Evolutionary conservation across 2,888 invertebrate species (phyloP), one percentile per base, ranked within the genome.

Genomic region (Tipula confusa): DNA sequence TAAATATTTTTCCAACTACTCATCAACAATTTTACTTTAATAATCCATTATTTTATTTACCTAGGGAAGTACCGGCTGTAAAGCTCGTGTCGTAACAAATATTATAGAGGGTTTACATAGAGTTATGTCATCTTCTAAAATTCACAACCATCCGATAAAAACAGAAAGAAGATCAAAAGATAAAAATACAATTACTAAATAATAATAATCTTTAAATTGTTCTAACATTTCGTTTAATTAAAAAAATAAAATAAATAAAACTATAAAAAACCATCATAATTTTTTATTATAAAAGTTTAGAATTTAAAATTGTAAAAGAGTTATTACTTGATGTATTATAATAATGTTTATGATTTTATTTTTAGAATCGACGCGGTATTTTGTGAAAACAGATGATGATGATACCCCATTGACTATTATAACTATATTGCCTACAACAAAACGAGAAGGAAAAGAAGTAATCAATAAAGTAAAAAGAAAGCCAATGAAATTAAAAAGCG

Each of bases 61-160:
- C 15, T 84, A 89, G 89, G 89, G 89, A 29, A 89, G 89, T 86
- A 87, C 88, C 6, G 89, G 89, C 84, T 90, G 89, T 85, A 88
- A 88, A 84, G 89, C 89, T 1, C 87, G 89, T 3, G 88, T 89
- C 24, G 89, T 89, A 4, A 89, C 89, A 31, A 88, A 89, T 84
- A 87, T 89, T 29, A 87, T 88, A 3, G 87, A 89, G 38, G 89
- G 89, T 31, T 87, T 87, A n/a, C 88, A 89, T 81, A 88, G 88
- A 85, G 88, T 89, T 84, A 88, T 89, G n/a, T 86, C 88, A 18
- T 88, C 88, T 83, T 88, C 89, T 18, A 88, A 87, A 82, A 86
- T 87, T 48, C 89, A 89, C 82, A 89, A 88, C 86, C 89, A 89
- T 86, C 86, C 86, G 31, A 86, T 87, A 83, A 85, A 87, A 83